These are phyloP conservation scores for Arnoldichthys spilopterus DNA, from an alignment of 2,797 vertebrate genomes.

Conservation along the genomic window DNA sequence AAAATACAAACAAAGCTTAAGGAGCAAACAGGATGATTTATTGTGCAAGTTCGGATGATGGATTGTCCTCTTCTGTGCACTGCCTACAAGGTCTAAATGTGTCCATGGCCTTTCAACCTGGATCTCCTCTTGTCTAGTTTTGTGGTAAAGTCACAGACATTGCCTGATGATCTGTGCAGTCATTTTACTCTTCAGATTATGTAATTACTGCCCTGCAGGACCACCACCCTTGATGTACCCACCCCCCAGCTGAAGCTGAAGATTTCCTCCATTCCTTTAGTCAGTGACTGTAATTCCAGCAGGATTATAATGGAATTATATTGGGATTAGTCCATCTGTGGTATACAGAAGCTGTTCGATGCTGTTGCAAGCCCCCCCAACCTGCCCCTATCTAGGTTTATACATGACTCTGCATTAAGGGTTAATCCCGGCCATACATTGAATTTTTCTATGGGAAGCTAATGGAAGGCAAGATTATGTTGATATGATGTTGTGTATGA, in stretches of 20 bases:
- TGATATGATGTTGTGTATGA: neutral
- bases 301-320: constrained; percentile 53
- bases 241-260: constrained; percentile 6
- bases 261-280: constrained; percentile 44
- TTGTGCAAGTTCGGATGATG: constrained; percentile 6
- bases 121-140: neutral
- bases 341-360: constrained; percentile 19
- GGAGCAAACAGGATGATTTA: neutral
- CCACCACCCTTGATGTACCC: neutral
- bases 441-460: constrained; percentile 20
- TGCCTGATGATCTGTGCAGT: constrained; percentile 3
- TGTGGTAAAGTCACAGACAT: neutral
- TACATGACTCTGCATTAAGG: constrained; percentile 41
- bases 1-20: constrained; percentile 6
- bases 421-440: constrained; percentile 27
- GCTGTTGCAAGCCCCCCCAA: neutral
- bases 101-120: neutral
- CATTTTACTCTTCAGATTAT: constrained; percentile 41
- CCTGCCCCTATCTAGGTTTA: constrained; percentile 26
- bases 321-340: constrained; percentile 53
- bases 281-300: constrained; percentile 48
- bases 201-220: constrained; percentile 30
- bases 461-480: neutral
- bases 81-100: constrained; percentile 6
- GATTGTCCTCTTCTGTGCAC: neutral